A percentile compares a stretch with the other conserved stretches of the same genome.
Evolutionary conservation across 2,888 invertebrate species (phyloP).

Genomic region (Eulithis prunata): DNA sequence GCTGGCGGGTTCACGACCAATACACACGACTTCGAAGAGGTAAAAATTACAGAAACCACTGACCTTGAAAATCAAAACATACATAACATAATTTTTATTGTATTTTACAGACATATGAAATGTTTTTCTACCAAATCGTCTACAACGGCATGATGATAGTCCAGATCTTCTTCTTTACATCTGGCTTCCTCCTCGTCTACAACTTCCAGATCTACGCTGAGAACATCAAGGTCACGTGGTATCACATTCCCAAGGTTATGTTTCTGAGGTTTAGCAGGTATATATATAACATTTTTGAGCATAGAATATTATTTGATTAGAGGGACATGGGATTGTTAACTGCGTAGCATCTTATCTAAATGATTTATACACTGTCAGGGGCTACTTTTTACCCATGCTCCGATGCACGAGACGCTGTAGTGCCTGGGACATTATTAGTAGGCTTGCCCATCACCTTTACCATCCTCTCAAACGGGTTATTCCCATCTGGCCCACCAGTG

Average conservation of each 20-base stretch:
- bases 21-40: conserved; percentile 23
- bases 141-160: conserved; percentile 32
- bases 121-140: conserved; percentile 7
- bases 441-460: too few species aligned
- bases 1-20: conserved; percentile 3
- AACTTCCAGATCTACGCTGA: conserved; percentile 19
- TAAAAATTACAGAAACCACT: background rate
- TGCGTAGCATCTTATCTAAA: too few species aligned
- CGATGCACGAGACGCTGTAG: too few species aligned
- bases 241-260: conserved; percentile 3
- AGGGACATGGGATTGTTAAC: too few species aligned
- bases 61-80: too few species aligned
- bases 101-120: conserved; percentile 17
- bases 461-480: too few species aligned
- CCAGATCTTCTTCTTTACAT: conserved; percentile 40
- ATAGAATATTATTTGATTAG: too few species aligned
- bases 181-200: conserved; percentile 38
- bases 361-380: too few species aligned
- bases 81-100: background rate
- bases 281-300: background rate
- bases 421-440: too few species aligned
- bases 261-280: conserved; percentile 4
- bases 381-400: too few species aligned
- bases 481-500: too few species aligned
- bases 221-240: conserved; percentile 15